phyloP scores from a whole-genome alignment of 2,797 vertebrate genomes.

The Taeniopygia guttata region DNA sequence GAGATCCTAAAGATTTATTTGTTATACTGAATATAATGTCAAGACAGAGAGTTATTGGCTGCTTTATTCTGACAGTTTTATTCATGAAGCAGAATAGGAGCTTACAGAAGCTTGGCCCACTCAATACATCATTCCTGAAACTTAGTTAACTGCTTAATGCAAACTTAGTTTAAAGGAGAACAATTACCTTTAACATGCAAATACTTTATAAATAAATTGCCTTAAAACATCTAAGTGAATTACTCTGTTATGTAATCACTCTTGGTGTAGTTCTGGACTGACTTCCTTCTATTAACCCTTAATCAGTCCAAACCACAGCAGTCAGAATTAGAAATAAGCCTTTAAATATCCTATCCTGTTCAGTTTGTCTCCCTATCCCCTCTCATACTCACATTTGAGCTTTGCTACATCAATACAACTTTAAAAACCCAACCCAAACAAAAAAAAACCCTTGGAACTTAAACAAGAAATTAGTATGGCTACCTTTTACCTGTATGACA shows the following conservation, averaged over 20 bases:
- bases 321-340: neutral
- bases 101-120: constrained; percentile 8
- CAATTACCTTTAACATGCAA: constrained; percentile 52
- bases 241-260: constrained; percentile 21
- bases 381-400: neutral
- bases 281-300: neutral
- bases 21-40: constrained; percentile 57
- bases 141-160: constrained; percentile 44
- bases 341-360: neutral
- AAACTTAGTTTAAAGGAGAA: constrained; percentile 55
- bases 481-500: neutral
- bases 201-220: constrained; percentile 44
- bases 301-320: neutral
- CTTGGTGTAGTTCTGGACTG: neutral
- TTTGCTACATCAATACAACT: neutral
- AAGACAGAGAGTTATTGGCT: constrained; percentile 50
- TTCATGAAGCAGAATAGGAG: constrained; percentile 54
- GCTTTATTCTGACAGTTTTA: constrained; percentile 56
- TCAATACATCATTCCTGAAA: constrained; percentile 60
- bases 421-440: accelerated
- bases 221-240: constrained; percentile 26
- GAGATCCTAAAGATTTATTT: constrained; percentile 67
- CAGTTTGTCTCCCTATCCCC: neutral
- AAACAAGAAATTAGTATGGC: neutral
- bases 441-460: neutral